Percentiles rank a stretch among this genome's conserved stretches.
Conservation (phyloP, 2,888 invertebrate species). For the Meganola albula region DNA sequence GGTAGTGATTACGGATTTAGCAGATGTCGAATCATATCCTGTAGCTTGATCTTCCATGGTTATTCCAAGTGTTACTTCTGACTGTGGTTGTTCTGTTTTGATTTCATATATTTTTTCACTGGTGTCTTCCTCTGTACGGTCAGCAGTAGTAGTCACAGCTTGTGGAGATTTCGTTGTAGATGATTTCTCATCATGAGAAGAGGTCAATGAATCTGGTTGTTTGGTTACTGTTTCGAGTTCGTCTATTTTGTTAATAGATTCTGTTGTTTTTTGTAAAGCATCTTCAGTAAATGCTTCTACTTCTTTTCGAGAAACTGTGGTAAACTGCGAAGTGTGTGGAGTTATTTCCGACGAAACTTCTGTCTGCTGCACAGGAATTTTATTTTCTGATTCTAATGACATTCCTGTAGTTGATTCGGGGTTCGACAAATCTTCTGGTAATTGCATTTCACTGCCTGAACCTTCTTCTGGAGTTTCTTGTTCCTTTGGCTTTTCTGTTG, state of each 20-base stretch:
- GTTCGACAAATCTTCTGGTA: conserved; percentile 9
- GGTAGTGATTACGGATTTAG: conserved; percentile 3
- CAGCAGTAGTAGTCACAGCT: too few species aligned
- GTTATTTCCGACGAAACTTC: conserved; percentile 2
- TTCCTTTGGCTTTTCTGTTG: background rate
- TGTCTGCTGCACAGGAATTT: conserved; percentile 11
- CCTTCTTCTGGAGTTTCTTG: conserved; percentile 7
- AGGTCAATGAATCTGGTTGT: too few species aligned
- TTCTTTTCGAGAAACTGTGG: too few species aligned
- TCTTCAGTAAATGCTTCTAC: background rate
- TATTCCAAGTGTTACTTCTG: conserved; percentile 13
- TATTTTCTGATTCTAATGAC: conserved; percentile 11
- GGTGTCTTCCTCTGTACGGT: too few species aligned
- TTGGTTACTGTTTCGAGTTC: conserved; percentile 12
- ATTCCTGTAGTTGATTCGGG: conserved; percentile 5
- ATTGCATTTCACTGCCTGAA: conserved; percentile 6
- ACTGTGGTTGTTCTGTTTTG: too few species aligned
- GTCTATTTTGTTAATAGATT: background rate
- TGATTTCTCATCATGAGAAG: too few species aligned
- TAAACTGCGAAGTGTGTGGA: background rate
- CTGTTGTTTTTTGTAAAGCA: background rate
- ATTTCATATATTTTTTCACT: too few species aligned
- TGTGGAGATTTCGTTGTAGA: conserved; percentile 13
- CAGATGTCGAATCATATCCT: conserved; percentile 10
- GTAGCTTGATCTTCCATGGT: too few species aligned